Base-by-base conservation (phyloP, 2,888 invertebrate genomes). In the Scaptomyza reducta region DNA sequence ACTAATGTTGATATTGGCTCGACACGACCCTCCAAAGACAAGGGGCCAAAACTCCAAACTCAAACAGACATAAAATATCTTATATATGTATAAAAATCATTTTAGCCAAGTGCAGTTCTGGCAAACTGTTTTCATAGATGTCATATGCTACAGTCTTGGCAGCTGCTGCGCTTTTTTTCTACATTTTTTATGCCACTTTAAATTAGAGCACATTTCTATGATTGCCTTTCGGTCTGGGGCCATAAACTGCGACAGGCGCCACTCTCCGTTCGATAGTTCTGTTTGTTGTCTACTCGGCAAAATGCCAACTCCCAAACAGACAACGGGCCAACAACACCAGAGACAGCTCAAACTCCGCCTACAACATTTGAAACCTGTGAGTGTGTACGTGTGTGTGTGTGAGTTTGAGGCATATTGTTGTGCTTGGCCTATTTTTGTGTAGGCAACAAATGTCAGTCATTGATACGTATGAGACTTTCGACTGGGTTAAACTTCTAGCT, bases 141-240 rank as follows among this genome's bases (percentile, higher is more conserved):
- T 64, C 72, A 72, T 69, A 68, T 66, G 62, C 44, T 79, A 35
- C 49, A 22, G 63, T 70, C 74, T 70, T 84, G 79, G 79, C 79
- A 79, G 81, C 81, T 74, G 85, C 62, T 79, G 64, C 61, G 56
- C 62, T 46, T 13, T 56, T 13, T 57, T 45, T 7, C 16, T 40
- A 40, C 40, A 40, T 68, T 56, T 77, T 79, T 69, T 84, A 70
- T 74, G 60, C 60, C 79, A 74, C 79, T 87, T 88, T 88, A 84
- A 84, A 84, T 84, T 84, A 86, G 88, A 84, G 72, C 84, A 84
- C 87, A 88, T 88, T 83, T 84, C 71, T 83, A 66, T 83, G 87
- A 88, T 88, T 84, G 88, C 77, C 65, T 71, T 87, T 68, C 60
- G 68, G 68, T 58, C 27, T 25, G 18, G 33, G 47, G 68, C 79